phyloP scores from a whole-genome alignment of 2,113 vertebrate genomes.

The Megaceryle maxima region DNA sequence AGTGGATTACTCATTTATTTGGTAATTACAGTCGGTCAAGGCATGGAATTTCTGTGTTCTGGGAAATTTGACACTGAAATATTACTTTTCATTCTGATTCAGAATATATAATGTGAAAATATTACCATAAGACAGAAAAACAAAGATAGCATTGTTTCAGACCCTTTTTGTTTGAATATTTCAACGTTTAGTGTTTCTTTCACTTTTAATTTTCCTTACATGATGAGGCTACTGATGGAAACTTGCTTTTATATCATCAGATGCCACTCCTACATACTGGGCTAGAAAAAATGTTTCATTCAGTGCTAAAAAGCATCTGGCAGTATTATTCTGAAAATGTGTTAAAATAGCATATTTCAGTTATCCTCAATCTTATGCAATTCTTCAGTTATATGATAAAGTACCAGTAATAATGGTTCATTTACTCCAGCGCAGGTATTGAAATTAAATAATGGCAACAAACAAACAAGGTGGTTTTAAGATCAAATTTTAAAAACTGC shows the following conservation, averaged over 20 bases:
- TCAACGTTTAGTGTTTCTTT: not conserved
- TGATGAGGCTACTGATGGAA: not conserved
- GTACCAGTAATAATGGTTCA: not conserved
- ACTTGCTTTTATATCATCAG: not conserved
- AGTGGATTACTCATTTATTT: conserved; percentile 2
- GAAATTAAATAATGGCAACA: not conserved
- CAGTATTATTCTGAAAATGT: not conserved
- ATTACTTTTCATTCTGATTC: not conserved
- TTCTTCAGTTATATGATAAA: not conserved
- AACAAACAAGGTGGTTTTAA: not conserved
- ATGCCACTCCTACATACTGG: not conserved
- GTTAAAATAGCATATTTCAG: not conserved
- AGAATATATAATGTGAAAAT: not conserved
- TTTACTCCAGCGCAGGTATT: not conserved
- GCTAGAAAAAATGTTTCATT: not conserved
- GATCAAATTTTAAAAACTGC: not conserved
- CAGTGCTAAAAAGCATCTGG: not conserved
- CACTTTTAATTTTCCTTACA: not conserved
- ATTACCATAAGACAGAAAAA: not conserved
- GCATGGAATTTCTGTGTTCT: not conserved
- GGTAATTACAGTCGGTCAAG: conserved; percentile 14
- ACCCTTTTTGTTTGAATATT: not conserved
- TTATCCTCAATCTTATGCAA: not conserved
- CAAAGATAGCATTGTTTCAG: not conserved
- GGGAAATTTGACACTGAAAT: not conserved